A percentile compares a stretch with the other conserved stretches of the same genome.
phyloP scores from a whole-genome alignment of 2,797 vertebrate genomes.

The Phalanger gymnotis region DNA sequence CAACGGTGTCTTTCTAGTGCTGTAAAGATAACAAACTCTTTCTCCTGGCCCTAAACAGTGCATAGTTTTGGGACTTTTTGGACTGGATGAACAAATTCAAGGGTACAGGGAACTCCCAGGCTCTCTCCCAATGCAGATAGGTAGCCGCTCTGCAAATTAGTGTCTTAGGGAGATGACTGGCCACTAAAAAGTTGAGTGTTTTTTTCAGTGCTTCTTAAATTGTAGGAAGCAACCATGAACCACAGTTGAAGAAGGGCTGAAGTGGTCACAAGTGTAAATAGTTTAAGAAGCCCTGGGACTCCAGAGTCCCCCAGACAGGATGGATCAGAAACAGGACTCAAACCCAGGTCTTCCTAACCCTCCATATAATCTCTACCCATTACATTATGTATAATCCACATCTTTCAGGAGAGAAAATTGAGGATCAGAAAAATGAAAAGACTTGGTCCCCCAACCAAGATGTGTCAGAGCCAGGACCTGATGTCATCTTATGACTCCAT shows the following conservation, averaged over 20 bases:
- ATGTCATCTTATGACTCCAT: not conserved
- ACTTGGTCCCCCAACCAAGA: not conserved
- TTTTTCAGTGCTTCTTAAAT: too few species aligned
- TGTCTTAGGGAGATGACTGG: not conserved
- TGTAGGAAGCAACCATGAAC: too few species aligned
- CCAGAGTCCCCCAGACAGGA: too few species aligned
- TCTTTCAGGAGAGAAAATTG: too few species aligned
- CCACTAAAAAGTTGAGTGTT: too few species aligned
- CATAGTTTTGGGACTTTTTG: not conserved
- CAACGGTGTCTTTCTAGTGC: not conserved
- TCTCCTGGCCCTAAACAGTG: not conserved
- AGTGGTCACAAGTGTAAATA: too few species aligned
- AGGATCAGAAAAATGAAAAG: not conserved
- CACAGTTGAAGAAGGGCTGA: too few species aligned
- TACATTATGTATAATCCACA: too few species aligned
- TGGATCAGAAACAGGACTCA: too few species aligned
- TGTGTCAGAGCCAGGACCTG: not conserved
- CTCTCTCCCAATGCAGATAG: not conserved
- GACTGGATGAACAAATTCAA: not conserved
- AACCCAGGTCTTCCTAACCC: too few species aligned
- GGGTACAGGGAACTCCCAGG: not conserved
- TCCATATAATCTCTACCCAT: too few species aligned
- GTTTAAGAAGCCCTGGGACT: too few species aligned
- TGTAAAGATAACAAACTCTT: not conserved
- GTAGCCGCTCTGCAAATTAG: not conserved